Percentiles rank a stretch among this genome's conserved stretches.
Conservation (phyloP, 2,113 vertebrate species). For the Melanotaenia duboulayi region DNA sequence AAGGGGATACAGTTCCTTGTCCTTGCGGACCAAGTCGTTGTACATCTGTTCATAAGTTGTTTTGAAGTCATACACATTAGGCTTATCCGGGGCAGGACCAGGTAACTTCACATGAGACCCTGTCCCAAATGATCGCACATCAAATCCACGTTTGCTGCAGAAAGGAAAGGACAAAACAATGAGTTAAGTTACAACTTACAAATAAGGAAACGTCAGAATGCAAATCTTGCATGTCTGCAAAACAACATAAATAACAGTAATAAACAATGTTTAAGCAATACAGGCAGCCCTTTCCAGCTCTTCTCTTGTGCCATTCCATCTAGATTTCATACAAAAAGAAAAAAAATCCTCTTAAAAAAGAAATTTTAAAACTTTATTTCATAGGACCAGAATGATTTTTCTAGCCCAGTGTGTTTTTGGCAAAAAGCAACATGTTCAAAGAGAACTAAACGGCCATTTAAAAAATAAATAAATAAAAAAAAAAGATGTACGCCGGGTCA, state of each 20-base stretch:
- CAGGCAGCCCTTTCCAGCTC: too few relatives aligned
- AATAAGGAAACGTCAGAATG: background rate
- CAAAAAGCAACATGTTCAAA: background rate
- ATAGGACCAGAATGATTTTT: background rate
- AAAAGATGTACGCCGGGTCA: background rate
- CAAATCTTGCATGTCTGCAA: too few relatives aligned
- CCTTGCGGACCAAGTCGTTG: constrained; percentile 99
- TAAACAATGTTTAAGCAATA: background rate
- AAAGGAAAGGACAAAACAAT: constrained; percentile 71
- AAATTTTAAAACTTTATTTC: background rate
- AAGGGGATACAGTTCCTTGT: constrained; percentile 99
- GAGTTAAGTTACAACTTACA: constrained; percentile 24
- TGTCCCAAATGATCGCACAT: constrained; percentile 96
- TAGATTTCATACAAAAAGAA: background rate
- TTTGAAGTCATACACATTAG: constrained; percentile 99
- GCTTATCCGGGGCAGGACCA: constrained; percentile 98
- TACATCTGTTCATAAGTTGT: constrained; percentile 99
- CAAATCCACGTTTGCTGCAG: constrained; percentile 97
- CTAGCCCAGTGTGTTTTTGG: background rate
- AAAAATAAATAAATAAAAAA: too few relatives aligned
- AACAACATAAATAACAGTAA: background rate
- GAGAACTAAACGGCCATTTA: background rate
- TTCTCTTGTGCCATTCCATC: background rate
- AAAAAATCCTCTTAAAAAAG: background rate
- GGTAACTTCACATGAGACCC: constrained; percentile 97